Evolutionary conservation across 2,888 invertebrate species (phyloP).

Genomic region (Athrips mouffetella): DNA sequence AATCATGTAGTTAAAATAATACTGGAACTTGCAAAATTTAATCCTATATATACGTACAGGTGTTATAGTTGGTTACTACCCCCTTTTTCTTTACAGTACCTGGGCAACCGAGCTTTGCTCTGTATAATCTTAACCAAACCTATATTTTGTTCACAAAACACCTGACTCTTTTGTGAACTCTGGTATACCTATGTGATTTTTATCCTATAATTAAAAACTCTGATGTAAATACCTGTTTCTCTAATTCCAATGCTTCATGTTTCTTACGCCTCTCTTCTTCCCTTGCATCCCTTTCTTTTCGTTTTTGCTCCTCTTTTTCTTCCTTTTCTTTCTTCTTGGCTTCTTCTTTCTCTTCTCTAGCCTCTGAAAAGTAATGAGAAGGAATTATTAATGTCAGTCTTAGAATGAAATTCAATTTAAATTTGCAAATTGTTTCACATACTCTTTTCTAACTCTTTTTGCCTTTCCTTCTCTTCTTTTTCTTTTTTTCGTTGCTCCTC

Average conservation of each 20-base stretch:
- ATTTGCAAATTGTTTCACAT: conserved; percentile 25
- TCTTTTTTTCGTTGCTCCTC: conserved; percentile 73
- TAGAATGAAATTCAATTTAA: no score
- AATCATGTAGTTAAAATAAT: neutral
- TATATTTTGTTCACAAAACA: no score
- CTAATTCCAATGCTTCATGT: conserved; percentile 79
- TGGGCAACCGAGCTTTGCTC: no score
- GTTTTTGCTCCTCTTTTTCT: conserved; percentile 70
- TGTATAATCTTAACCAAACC: no score
- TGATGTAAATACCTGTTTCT: conserved; percentile 66
- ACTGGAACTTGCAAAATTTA: neutral
- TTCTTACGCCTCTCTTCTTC: conserved; percentile 81
- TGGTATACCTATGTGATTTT: no score
- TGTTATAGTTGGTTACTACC: no score
- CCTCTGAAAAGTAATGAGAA: conserved; percentile 44
- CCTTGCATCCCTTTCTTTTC: conserved; percentile 73
- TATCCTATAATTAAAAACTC: neutral
- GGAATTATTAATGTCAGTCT: no score
- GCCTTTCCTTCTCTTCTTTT: conserved; percentile 73
- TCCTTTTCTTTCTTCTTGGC: conserved; percentile 61
- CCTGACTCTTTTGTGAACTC: no score
- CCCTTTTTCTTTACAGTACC: no score
- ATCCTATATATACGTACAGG: no score
- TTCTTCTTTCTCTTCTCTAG: conserved; percentile 65
- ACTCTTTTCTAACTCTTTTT: conserved; percentile 78